Evolutionary conservation across 2,797 vertebrate species (phyloP).

Genomic region (Anas capensis): DNA sequence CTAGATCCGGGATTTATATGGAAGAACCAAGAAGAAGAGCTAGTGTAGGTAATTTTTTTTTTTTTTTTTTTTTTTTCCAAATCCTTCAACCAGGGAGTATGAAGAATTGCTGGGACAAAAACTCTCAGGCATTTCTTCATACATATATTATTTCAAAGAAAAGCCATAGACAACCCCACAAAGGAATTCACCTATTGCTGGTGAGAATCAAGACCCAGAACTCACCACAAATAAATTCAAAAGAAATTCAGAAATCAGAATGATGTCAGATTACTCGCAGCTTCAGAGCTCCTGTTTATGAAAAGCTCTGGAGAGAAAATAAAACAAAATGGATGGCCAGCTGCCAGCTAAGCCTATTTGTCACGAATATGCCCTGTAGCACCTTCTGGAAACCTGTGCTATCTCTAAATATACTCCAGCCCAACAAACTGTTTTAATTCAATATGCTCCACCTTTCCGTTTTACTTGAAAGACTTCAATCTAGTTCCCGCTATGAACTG

Average conservation of each 20-base stretch:
- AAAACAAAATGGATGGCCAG: slow-evolving; percentile 12
- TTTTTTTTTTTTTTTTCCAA: background rate
- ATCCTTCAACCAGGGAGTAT: background rate
- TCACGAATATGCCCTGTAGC: background rate
- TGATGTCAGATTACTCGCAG: background rate
- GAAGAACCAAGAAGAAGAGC: background rate
- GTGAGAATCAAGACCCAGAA: background rate
- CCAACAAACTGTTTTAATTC: slow-evolving; percentile 1
- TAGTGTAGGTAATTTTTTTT: background rate
- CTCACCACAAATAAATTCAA: background rate
- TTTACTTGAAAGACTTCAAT: background rate
- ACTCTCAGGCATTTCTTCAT: background rate
- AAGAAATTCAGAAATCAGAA: slow-evolving; percentile 27
- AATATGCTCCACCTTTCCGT: background rate
- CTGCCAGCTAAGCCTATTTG: slow-evolving; percentile 36
- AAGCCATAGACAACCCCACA: background rate
- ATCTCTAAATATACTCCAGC: slow-evolving; percentile 22
- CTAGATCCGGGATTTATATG: background rate
- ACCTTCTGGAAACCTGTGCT: slow-evolving; percentile 25
- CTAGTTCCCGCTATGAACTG: background rate
- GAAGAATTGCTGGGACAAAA: background rate
- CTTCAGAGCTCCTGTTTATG: slow-evolving; percentile 25
- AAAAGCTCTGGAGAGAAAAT: slow-evolving; percentile 15
- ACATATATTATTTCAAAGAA: background rate
- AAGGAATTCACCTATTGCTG: background rate